Base-by-base conservation (phyloP, 2,797 vertebrate species). In the Neostethus bicornis region DNA sequence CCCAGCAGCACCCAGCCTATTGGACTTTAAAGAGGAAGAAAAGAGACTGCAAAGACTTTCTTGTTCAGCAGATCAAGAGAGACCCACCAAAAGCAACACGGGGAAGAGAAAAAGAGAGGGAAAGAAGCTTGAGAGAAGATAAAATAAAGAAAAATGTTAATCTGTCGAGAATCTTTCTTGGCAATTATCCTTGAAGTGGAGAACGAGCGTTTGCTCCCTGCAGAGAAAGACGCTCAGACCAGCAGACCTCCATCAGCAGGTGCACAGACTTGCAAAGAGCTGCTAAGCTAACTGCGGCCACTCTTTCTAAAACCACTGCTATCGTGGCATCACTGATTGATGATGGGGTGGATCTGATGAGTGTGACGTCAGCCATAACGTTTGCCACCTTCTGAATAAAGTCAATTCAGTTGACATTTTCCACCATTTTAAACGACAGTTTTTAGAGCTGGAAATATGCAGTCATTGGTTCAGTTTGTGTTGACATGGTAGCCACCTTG, bases 1-100 rank as follows among this genome's bases (percentile, higher is more conserved):
- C 83, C 73, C 81, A 78, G 80, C 78, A 71, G 82, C 64, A 56
- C 62, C 66, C 73, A 29, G 72, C 66, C 76, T 62, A 64, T 58
- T 60, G 64, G 77, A 85, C 77, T 82, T 82, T 71, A 75, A 81
- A 86, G 78, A 81, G 66, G 68, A 68, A 70, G 68, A 75, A 81
- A 77, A 68, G 37, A 79, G 76, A 58, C 60, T 37, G 71, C 57
- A 53, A 56, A 29, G 65, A 66, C 59, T 72, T 77, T 75, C 69
- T 79, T 25, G 51, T 78, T 54, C 46, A 32, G 45, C 49, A 75
- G 85, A 88, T 89, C 81, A 85, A 80, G 62, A 44, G 45, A 65
- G 28, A 53, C 37, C 43, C 48, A 61, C 59, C 62, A 43, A 53
- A 66, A 74, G 32, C 55, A 79, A 73, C 53, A 65, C 1, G 4